Conservation (phyloP, 2,797 vertebrate species). For the Anniella stebbinsi region DNA sequence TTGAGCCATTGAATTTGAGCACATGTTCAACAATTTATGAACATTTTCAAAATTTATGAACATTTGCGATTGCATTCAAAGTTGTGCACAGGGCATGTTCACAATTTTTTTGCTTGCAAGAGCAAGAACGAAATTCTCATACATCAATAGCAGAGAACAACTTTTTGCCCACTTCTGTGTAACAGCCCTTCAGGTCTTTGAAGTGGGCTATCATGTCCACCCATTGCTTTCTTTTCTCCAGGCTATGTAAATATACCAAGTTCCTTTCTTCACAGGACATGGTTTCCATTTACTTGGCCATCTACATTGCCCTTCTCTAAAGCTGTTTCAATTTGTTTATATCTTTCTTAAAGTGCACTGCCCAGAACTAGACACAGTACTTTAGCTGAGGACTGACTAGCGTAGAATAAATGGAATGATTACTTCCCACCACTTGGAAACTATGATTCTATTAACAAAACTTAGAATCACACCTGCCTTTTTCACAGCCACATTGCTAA, state of each 20-base stretch:
- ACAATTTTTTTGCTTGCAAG: no score
- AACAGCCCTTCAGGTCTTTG: not conserved
- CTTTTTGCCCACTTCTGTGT: not conserved
- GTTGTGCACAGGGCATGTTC: no score
- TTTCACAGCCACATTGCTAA: not conserved
- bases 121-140: no score
- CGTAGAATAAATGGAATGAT: not conserved
- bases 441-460: not conserved
- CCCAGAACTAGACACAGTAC: not conserved
- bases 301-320: not conserved
- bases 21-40: no score
- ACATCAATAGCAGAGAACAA: no score
- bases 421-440: not conserved
- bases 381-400: not conserved
- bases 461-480: not conserved
- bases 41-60: no score
- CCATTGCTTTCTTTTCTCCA: not conserved
- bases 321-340: not conserved
- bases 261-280: not conserved
- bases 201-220: not conserved
- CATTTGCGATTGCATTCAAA: no score
- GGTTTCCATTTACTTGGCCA: not conserved
- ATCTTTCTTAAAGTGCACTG: not conserved
- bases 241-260: not conserved
- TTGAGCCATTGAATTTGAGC: no score